Base-by-base conservation (phyloP, 2,797 vertebrate genomes). In the Sebastes matsubarae region DNA sequence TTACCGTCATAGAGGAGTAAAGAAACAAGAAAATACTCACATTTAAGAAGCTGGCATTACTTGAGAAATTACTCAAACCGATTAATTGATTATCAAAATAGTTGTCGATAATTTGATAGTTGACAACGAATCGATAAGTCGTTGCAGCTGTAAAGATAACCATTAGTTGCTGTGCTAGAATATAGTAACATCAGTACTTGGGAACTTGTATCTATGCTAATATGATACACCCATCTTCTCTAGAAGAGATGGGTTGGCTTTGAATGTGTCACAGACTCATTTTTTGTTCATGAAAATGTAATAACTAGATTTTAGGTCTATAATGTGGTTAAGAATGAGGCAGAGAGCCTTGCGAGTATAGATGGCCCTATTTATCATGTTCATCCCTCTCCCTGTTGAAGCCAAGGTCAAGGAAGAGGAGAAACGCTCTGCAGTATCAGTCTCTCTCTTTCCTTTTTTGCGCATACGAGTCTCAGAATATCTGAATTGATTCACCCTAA, bases 401-500 rank as follows among this genome's bases (percentile, higher is more conserved):
- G 50, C 32, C 81, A 87, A 91, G 84, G 91, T 92, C 84, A 90
- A 78, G 27, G 69, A 76, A 68, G 29, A 83, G 65, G 66, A 74
- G 59, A 72, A 70, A 34, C 11, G 7, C 69, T 66, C 65, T 75
- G 82, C 80, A 77, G 75, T 66, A 59, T 86, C 80, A 14, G 32
- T 42, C 66, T 60, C 77, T 68, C 46, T 54, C 52, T 22, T 54
- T 59, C 75, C 30, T 32, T 64, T 64, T 78, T 80, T 63, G 18
- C n/a, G 6, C 70, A 58, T 30, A 52, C 3, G 29, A 69, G 52
- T 81, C 83, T 89, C 72, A 76, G 78, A 89, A 83, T 86, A 84
- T 72, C 75, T 84, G 72, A 85, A 86, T 70, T 79, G 86, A 89
- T 89, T 88, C 83, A 80, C 55, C 73, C 78, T 90, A 89, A 92